Conservation (phyloP, 2,888 invertebrate genomes). For the Syrphus vitripennis region DNA sequence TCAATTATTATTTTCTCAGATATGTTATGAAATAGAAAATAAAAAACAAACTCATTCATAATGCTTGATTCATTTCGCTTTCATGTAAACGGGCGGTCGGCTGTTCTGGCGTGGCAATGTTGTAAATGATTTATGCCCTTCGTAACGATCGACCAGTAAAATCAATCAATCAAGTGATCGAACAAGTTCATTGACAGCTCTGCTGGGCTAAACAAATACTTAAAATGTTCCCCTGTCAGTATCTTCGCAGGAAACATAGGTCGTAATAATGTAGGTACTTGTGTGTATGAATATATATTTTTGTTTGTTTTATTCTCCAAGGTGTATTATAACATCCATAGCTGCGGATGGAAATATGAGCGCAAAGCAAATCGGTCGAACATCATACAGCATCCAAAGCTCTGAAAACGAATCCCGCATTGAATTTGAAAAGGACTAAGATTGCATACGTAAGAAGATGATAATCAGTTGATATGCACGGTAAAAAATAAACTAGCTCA, state of each 20-base stretch:
- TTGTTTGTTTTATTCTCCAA: not conserved
- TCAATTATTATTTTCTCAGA: conserved; percentile 39
- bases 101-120: not conserved
- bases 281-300: not conserved
- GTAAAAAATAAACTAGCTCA: not conserved
- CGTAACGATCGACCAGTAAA: conserved; percentile 54
- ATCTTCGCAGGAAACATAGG: conserved; percentile 63
- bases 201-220: conserved; percentile 64
- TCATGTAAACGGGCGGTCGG: not conserved
- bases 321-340: conserved; percentile 17
- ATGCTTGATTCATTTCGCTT: conserved; percentile 36
- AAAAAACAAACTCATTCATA: conserved; percentile 29
- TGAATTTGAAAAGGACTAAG: not conserved
- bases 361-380: conserved; percentile 50
- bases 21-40: not conserved
- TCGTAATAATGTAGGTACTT: conserved; percentile 24
- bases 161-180: conserved; percentile 66
- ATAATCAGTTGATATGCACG: conserved; percentile 17
- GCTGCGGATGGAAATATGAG: conserved; percentile 40
- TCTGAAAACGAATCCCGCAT: conserved; percentile 36
- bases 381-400: conserved; percentile 42
- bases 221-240: conserved; percentile 65
- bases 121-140: conserved; percentile 63
- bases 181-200: conserved; percentile 70
- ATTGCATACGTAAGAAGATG: conserved; percentile 33